Evolutionary conservation across 2,797 vertebrate species (phyloP).

Genomic region (Pelobates cultripes): DNA sequence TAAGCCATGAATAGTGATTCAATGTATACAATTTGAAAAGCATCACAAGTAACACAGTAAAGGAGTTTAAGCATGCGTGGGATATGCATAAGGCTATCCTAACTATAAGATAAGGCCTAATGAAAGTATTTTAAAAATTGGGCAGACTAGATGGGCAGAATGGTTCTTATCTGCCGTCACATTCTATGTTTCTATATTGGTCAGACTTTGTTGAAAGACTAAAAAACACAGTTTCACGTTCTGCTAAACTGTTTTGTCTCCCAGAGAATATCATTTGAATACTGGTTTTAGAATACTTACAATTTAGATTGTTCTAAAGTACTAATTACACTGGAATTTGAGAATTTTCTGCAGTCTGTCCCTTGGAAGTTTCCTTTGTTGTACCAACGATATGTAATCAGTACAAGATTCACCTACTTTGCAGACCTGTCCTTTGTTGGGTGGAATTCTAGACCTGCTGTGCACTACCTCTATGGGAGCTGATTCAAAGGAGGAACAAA

Average conservation of each 20-base stretch:
- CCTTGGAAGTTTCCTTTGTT: constrained; percentile 65
- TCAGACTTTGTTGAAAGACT: no score
- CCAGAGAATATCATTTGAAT: constrained; percentile 61
- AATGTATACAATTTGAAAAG: no score
- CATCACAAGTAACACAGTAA: no score
- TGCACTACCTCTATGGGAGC: constrained; percentile 41
- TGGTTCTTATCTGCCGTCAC: no score
- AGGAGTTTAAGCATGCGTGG: no score
- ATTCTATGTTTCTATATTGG: no score
- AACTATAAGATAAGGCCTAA: no score
- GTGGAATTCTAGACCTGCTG: constrained; percentile 51
- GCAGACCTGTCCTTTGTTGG: constrained; percentile 61
- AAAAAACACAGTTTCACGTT: not conserved
- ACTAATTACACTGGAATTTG: constrained; percentile 83
- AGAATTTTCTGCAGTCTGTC: constrained; percentile 69
- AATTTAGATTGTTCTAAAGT: constrained; percentile 82
- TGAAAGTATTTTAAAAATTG: no score
- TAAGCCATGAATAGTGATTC: no score
- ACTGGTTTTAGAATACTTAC: constrained; percentile 82
- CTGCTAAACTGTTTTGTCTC: constrained; percentile 46
- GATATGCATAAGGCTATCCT: no score
- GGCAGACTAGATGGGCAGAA: no score
- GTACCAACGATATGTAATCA: constrained; percentile 71
- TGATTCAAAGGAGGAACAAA: constrained; percentile 45
- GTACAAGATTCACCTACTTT: constrained; percentile 63